These are phyloP conservation scores for Epicampocera succincta DNA, from an alignment of 2,888 invertebrate species.

Conservation along the genomic window DNA sequence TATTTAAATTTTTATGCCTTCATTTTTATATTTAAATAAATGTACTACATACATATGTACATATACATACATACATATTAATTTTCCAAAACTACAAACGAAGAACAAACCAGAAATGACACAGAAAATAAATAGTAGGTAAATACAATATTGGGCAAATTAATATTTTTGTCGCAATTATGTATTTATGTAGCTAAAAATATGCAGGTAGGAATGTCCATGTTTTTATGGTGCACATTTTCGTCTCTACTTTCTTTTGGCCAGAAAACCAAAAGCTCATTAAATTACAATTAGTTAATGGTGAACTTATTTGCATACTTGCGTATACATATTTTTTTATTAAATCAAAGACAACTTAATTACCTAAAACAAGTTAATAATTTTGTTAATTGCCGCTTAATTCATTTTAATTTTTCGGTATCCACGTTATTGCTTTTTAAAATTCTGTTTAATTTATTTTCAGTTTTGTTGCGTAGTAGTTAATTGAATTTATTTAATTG, in stretches of 20 bases:
- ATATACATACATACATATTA: too few relatives aligned
- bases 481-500: constrained; percentile 40
- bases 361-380: background rate
- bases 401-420: constrained; percentile 11
- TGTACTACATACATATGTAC: background rate
- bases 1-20: constrained; percentile 37
- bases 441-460: constrained; percentile 5
- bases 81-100: constrained; percentile 23
- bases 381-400: background rate
- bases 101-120: constrained; percentile 5
- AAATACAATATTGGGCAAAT: constrained; percentile 19
- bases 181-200: background rate
- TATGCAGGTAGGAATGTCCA: background rate
- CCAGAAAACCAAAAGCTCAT: background rate
- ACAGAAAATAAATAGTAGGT: background rate
- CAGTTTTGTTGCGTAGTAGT: constrained; percentile 43
- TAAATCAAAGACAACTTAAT: background rate
- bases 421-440: background rate
- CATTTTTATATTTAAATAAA: constrained; percentile 30
- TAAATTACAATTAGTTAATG: background rate
- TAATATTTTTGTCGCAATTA: background rate
- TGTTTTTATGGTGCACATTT: constrained; percentile 45
- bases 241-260: constrained; percentile 9
- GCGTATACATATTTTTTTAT: background rate
- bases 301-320: background rate